Conservation (phyloP, 2,797 vertebrate genomes). For the Poeciliopsis paucimaculata region DNA sequence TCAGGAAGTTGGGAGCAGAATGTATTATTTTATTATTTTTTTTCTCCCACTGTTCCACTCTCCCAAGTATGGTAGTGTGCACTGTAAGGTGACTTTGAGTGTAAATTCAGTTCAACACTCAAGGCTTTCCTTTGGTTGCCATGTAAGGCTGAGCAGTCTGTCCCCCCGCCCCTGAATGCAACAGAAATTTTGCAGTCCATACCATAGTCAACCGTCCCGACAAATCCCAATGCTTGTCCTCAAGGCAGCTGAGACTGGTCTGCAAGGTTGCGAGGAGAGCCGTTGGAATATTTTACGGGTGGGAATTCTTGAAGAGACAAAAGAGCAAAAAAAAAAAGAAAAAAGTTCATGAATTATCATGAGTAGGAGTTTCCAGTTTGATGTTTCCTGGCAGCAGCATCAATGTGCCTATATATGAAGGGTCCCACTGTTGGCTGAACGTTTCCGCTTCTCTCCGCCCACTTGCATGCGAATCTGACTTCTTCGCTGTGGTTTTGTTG, state of each 20-base stretch:
- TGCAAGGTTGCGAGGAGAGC: conserved; percentile 47
- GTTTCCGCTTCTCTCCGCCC: conserved; percentile 65
- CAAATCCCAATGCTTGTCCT: conserved; percentile 81
- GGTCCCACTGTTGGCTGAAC: conserved; percentile 65
- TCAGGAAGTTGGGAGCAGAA: conserved; percentile 71
- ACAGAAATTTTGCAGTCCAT: conserved; percentile 78
- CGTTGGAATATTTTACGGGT: conserved; percentile 44
- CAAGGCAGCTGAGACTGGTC: conserved; percentile 70
- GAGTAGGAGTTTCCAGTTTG: conserved; percentile 59
- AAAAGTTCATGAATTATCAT: conserved; percentile 31
- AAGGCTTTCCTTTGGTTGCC: conserved; percentile 77
- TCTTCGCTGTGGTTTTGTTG: conserved; percentile 48
- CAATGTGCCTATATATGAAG: conserved; percentile 68
- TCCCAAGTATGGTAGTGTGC: conserved; percentile 79
- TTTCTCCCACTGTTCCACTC: conserved; percentile 55
- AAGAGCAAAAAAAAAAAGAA: conserved; percentile 35
- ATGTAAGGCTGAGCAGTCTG: conserved; percentile 76
- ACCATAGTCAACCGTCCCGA: conserved; percentile 72
- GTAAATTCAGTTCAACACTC: conserved; percentile 80
- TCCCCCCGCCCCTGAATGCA: conserved; percentile 70
- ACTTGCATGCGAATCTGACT: conserved; percentile 53
- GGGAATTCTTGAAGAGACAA: conserved; percentile 20
- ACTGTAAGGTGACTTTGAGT: conserved; percentile 84
- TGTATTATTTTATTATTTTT: conserved; percentile 19
- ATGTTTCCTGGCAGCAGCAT: conserved; percentile 69